Percentiles rank a stretch among this genome's conserved stretches.
phyloP scores from a whole-genome alignment of 2,113 vertebrate genomes.

The Pteropus alecto region DNA sequence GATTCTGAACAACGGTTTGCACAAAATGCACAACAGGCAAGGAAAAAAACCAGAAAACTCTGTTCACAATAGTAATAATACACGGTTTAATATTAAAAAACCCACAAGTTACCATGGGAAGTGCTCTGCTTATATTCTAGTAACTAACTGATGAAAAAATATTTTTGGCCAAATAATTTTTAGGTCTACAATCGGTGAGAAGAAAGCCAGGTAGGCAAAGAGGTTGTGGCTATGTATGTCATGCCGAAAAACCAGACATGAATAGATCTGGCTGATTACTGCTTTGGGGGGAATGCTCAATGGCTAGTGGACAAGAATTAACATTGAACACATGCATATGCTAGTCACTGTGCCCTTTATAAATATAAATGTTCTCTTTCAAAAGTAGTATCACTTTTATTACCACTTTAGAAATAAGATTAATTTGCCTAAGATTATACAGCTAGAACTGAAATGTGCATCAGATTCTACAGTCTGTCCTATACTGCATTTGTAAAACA shows the following conservation, averaged over 20 bases:
- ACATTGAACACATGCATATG: background rate
- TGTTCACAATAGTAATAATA: background rate
- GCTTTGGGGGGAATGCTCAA: background rate
- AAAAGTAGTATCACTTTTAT: background rate
- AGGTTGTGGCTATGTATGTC: background rate
- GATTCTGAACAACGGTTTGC: conserved; percentile 14
- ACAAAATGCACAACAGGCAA: background rate
- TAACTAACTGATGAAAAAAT: conserved; percentile 21
- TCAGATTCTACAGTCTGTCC: background rate
- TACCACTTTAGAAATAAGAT: background rate
- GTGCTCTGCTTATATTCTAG: background rate
- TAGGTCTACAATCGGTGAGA: background rate
- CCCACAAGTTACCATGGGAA: background rate
- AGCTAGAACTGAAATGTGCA: background rate
- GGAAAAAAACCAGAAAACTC: background rate
- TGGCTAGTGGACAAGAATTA: background rate
- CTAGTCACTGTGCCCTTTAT: background rate
- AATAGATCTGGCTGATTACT: background rate
- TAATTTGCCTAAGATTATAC: background rate
- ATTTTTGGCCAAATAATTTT: background rate
- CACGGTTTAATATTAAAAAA: background rate
- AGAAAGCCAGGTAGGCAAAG: background rate
- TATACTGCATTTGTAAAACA: background rate
- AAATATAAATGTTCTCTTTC: background rate
- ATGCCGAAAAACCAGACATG: background rate